Evolutionary conservation across 2,113 vertebrate genomes (phyloP).

Genomic region (Pipa parva): DNA sequence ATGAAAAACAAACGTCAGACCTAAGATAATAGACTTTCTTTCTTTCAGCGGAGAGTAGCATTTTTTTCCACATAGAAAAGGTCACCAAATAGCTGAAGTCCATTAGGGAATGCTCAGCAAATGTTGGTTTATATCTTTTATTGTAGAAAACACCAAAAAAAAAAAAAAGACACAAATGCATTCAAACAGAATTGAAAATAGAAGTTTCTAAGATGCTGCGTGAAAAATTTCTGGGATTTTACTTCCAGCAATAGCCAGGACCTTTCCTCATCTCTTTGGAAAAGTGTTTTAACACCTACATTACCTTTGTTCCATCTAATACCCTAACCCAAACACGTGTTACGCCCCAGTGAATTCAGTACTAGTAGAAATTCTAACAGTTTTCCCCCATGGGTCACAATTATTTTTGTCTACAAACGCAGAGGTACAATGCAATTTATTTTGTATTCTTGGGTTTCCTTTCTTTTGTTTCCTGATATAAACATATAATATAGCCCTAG

Average conservation of each 20-base stretch:
- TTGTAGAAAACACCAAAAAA: conserved; percentile 29
- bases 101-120: conserved; percentile 44
- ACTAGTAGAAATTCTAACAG: too few species aligned
- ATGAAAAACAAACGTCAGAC: conserved; percentile 39
- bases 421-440: too few species aligned
- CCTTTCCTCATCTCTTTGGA: background rate
- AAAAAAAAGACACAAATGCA: conserved; percentile 29
- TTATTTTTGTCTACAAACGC: too few species aligned
- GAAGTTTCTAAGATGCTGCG: background rate
- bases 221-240: conserved; percentile 5
- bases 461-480: too few species aligned
- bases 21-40: conserved; percentile 43
- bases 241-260: background rate
- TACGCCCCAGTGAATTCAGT: too few species aligned
- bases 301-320: too few species aligned
- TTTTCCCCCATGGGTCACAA: too few species aligned
- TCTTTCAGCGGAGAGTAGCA: conserved; percentile 41
- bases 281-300: background rate
- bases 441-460: too few species aligned
- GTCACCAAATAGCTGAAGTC: conserved; percentile 41
- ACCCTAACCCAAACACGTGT: too few species aligned
- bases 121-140: conserved; percentile 43
- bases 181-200: conserved; percentile 33
- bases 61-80: conserved; percentile 43
- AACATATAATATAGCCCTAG: too few species aligned